A percentile compares a stretch with the other conserved stretches of the same genome.
phyloP scores from a whole-genome alignment of 2,797 vertebrate species.

The Moxostoma hubbsi region DNA sequence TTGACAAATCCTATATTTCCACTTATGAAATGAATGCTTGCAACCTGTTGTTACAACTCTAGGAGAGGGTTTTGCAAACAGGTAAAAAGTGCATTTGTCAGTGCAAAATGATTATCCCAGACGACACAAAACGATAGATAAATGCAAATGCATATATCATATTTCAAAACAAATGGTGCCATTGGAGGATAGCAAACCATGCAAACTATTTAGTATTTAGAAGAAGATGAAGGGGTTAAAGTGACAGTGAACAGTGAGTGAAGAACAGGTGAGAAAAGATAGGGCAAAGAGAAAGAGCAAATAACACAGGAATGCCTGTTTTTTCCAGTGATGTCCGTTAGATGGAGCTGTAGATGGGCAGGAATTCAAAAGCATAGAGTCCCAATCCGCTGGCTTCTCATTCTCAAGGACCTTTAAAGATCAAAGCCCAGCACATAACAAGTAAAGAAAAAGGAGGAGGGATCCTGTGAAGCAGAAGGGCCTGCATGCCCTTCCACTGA shows the following conservation, averaged over 20 bases:
- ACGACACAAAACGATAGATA: slow-evolving; percentile 58
- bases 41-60: slow-evolving; percentile 50
- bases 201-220: neutral
- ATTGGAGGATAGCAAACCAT: slow-evolving; percentile 49
- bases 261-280: neutral
- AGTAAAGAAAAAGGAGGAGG: slow-evolving; percentile 71
- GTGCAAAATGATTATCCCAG: slow-evolving; percentile 40
- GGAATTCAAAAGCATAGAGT: slow-evolving; percentile 77
- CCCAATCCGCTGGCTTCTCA: slow-evolving; percentile 76
- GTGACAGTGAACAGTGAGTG: slow-evolving; percentile 19
- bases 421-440: slow-evolving; percentile 80
- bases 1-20: slow-evolving; percentile 64
- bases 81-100: slow-evolving; percentile 50
- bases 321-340: slow-evolving; percentile 80
- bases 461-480: slow-evolving; percentile 75
- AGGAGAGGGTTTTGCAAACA: slow-evolving; percentile 52
- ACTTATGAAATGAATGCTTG: slow-evolving; percentile 60
- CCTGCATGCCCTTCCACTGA: slow-evolving; percentile 74
- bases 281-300: slow-evolving; percentile 63
- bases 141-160: slow-evolving; percentile 61
- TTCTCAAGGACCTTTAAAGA: slow-evolving; percentile 87
- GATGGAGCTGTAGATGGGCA: slow-evolving; percentile 76
- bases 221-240: slow-evolving; percentile 11
- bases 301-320: slow-evolving; percentile 65
- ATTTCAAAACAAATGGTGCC: slow-evolving; percentile 67